phyloP scores from a whole-genome alignment of 2,797 vertebrate species.

The Typhlichthys eigenmanni region DNA sequence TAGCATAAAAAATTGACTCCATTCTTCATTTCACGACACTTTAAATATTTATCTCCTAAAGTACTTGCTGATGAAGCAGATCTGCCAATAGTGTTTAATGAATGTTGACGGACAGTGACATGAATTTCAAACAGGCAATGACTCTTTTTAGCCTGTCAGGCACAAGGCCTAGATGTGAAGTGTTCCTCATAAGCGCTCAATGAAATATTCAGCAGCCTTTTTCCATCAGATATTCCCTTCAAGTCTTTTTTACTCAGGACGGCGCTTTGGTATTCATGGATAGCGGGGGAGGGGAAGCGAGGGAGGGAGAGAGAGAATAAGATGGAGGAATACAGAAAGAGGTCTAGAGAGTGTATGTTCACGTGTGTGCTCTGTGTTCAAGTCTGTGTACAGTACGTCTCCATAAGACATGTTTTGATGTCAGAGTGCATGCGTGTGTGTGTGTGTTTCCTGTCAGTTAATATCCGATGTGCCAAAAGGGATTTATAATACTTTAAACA shows the following conservation, averaged over 20 bases:
- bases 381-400: slow-evolving; percentile 3
- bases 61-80: slow-evolving; percentile 39
- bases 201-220: slow-evolving; percentile 64
- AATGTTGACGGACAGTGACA: slow-evolving; percentile 27
- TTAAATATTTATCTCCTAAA: slow-evolving; percentile 49
- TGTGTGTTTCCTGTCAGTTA: slow-evolving; percentile 34
- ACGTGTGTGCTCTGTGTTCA: slow-evolving; percentile 8
- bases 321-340: slow-evolving; percentile 7
- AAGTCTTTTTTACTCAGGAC: slow-evolving; percentile 22
- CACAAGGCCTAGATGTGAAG: slow-evolving; percentile 22
- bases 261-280: slow-evolving; percentile 41
- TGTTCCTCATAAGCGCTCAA: slow-evolving; percentile 47
- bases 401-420: not conserved
- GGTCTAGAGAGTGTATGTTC: not conserved
- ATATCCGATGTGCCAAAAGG: slow-evolving; percentile 46
- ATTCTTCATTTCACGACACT: slow-evolving; percentile 34
- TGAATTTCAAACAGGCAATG: slow-evolving; percentile 17
- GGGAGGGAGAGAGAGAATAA: slow-evolving; percentile 3
- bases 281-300: slow-evolving; percentile 2
- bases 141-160: slow-evolving; percentile 11
- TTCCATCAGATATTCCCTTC: slow-evolving; percentile 44
- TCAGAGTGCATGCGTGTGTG: not conserved
- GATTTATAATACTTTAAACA: slow-evolving; percentile 40
- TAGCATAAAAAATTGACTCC: slow-evolving; percentile 19
- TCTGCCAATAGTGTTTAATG: slow-evolving; percentile 40